Conservation (phyloP, 2,888 invertebrate genomes). For the Ptychoptera albimana region DNA sequence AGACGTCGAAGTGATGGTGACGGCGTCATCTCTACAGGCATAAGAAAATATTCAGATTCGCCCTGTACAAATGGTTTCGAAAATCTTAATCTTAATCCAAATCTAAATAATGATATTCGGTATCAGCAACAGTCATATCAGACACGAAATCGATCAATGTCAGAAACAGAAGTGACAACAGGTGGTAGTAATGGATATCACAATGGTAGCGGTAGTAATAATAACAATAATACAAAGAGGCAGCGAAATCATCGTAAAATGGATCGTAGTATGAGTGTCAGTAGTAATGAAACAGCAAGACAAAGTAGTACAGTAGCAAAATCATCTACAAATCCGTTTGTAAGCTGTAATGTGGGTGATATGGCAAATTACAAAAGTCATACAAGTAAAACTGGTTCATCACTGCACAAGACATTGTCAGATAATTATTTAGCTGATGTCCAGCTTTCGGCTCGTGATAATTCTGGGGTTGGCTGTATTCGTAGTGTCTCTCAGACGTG, state of each 20-base stretch:
- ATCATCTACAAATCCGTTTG: constrained; percentile 16
- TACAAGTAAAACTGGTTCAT: constrained; percentile 10
- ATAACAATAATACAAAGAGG: no score
- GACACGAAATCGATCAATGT: constrained; percentile 21
- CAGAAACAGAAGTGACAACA: constrained; percentile 17
- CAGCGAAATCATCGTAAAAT: no score
- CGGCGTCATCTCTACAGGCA: background rate
- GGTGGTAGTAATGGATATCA: background rate
- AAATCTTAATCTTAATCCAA: constrained; percentile 10
- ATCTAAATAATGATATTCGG: background rate
- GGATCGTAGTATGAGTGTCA: no score
- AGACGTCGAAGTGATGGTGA: no score
- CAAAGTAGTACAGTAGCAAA: background rate
- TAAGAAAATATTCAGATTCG: constrained; percentile 10
- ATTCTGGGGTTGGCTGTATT: constrained; percentile 4
- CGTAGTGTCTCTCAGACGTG: constrained; percentile 14
- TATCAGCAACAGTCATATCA: constrained; percentile 7
- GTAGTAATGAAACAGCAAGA: no score
- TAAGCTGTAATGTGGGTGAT: constrained; percentile 9
- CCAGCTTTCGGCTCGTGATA: background rate
- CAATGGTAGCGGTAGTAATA: no score
- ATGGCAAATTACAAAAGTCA: no score
- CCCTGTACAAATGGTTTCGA: constrained; percentile 10
- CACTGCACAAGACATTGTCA: constrained; percentile 29
- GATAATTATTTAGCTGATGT: constrained; percentile 24